These are phyloP conservation scores for Zenarchopterus dispar DNA, from an alignment of 2,797 vertebrate species.

Conservation along the genomic window DNA sequence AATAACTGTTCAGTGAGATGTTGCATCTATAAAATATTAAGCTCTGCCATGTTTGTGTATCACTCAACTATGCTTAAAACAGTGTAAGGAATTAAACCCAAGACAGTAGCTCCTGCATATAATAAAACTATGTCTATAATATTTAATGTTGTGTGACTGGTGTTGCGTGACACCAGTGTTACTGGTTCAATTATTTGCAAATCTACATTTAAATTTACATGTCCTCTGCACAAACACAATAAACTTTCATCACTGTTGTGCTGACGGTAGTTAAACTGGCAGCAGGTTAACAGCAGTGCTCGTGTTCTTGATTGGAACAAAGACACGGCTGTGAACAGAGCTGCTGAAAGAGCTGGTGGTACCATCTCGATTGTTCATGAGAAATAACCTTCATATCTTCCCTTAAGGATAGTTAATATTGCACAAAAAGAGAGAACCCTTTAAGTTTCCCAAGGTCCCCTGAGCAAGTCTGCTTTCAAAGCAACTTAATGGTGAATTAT, in stretches of 20 bases:
- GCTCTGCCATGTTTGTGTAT: constrained; percentile 32
- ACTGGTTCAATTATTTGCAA: too few species aligned
- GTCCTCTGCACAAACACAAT: neutral
- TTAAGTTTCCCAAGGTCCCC: constrained; percentile 35
- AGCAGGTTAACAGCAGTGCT: constrained; percentile 19
- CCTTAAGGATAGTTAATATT: constrained; percentile 43
- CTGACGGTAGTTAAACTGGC: constrained; percentile 23
- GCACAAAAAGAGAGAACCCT: constrained; percentile 1
- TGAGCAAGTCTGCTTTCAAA: constrained; percentile 37
- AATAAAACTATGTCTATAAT: too few species aligned
- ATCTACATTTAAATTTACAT: too few species aligned
- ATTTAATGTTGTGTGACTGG: too few species aligned
- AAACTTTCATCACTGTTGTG: constrained; percentile 17
- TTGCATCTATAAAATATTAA: constrained; percentile 35
- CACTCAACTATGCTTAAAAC: constrained; percentile 25
- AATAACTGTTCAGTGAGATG: constrained; percentile 36
- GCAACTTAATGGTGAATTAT: constrained; percentile 22
- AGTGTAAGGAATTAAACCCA: constrained; percentile 10
- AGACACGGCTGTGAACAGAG: constrained; percentile 55
- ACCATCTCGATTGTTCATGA: constrained; percentile 22
- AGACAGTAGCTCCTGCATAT: too few species aligned
- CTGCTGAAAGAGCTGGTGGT: constrained; percentile 18
- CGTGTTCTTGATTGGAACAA: constrained; percentile 24
- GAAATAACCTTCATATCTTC: constrained; percentile 47
- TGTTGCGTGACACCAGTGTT: too few species aligned